A percentile compares a stretch with the other conserved stretches of the same genome.
Conservation (phyloP, 2,888 invertebrate species). For the Lepidocyrtoides sp. region DNA sequence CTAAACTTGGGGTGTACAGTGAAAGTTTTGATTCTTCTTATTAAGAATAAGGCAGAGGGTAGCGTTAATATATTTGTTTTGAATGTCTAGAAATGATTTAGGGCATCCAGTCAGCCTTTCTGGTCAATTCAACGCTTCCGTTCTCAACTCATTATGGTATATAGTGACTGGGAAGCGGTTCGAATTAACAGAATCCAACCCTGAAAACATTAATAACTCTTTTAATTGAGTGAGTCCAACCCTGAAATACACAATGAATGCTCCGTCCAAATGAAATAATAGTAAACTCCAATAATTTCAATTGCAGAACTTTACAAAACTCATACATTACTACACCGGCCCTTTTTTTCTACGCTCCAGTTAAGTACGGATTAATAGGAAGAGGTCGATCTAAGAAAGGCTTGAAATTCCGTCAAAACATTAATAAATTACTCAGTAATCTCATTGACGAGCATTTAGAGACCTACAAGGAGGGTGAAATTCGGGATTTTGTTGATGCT, state of each 20-base stretch:
- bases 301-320: conserved; percentile 44
- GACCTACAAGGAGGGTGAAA: conserved; percentile 61
- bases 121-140: conserved; percentile 80
- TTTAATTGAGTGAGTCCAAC: conserved; percentile 68
- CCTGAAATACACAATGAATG: no score
- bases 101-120: conserved; percentile 74
- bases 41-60: no score
- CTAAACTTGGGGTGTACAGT: no score
- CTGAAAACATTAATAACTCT: conserved; percentile 72
- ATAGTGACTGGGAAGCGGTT: conserved; percentile 81
- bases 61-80: no score
- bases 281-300: not conserved
- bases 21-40: no score
- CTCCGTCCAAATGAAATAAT: not conserved
- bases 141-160: conserved; percentile 82
- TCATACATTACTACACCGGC: conserved; percentile 53
- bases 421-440: conserved; percentile 54
- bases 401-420: conserved; percentile 15
- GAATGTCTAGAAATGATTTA: conserved; percentile 61
- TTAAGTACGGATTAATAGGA: conserved; percentile 70
- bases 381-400: not conserved
- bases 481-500: conserved; percentile 78
- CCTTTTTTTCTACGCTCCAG: conserved; percentile 64
- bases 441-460: conserved; percentile 76
- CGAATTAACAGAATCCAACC: conserved; percentile 80